These are phyloP conservation scores for Pimpla rufipes DNA, from an alignment of 2,888 invertebrate genomes.

Conservation along the genomic window DNA sequence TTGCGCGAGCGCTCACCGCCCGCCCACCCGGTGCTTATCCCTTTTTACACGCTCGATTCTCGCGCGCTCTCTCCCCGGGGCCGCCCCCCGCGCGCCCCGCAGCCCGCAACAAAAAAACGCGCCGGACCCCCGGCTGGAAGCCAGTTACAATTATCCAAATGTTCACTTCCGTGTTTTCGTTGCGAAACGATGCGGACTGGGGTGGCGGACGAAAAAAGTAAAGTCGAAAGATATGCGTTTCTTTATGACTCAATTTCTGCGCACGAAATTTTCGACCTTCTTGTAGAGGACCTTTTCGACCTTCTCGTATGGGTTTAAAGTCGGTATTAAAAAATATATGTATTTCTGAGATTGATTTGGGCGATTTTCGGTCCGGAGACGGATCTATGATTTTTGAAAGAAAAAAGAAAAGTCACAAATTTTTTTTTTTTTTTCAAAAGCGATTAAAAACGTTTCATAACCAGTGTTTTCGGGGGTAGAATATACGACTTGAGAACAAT, in stretches of 20 bases:
- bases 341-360: too few relatives aligned
- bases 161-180: conserved; percentile 40
- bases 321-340: too few relatives aligned
- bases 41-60: conserved; percentile 61
- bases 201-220: background rate
- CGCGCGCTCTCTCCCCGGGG: conserved; percentile 35
- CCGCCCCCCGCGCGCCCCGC: background rate
- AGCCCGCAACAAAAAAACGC: conserved; percentile 18
- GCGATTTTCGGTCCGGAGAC: too few relatives aligned
- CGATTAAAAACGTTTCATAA: too few relatives aligned
- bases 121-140: background rate
- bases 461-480: too few relatives aligned
- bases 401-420: too few relatives aligned
- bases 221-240: background rate
- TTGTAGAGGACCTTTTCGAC: too few relatives aligned
- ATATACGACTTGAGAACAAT: too few relatives aligned
- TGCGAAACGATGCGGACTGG: background rate
- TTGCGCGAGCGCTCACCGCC: conserved; percentile 29
- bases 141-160: conserved; percentile 34
- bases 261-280: background rate
- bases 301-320: too few relatives aligned
- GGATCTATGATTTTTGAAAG: too few relatives aligned
- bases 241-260: background rate
- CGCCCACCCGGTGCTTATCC: conserved; percentile 56
- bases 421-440: too few relatives aligned